These are phyloP conservation scores for Mantis religiosa DNA, from an alignment of 2,888 invertebrate species.

Conservation along the genomic window DNA sequence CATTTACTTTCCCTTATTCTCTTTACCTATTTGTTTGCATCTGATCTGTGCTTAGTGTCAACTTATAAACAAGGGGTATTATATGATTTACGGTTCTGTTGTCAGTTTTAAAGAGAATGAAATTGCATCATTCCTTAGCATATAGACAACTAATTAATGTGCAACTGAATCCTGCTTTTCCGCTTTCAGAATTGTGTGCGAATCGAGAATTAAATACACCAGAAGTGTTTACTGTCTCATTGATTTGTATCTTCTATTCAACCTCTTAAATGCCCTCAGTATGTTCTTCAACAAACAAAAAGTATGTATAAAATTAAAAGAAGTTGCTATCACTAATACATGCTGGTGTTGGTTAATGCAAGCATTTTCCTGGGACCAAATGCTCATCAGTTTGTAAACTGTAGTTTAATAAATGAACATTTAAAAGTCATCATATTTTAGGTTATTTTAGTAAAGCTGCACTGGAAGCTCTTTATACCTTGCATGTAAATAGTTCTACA, in stretches of 20 bases:
- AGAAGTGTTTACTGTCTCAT: background rate
- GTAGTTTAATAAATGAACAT: no score
- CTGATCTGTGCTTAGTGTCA: no score
- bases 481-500: no score
- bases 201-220: background rate
- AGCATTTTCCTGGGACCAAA: background rate
- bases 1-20: no score
- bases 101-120: no score
- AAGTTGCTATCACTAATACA: background rate
- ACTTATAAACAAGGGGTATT: no score
- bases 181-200: background rate
- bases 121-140: conserved; percentile 24
- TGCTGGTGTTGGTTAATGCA: background rate
- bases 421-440: no score
- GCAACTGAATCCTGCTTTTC: background rate
- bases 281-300: background rate
- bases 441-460: no score
- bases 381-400: background rate
- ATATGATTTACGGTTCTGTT: no score
- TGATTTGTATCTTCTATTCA: background rate
- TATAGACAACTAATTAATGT: conserved; percentile 28
- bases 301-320: background rate
- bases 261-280: background rate
- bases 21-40: no score
- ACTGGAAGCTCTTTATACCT: no score